phyloP scores from a whole-genome alignment of 1,140 invertebrate genomes.

The Dolichoris vasculosae region DNA sequence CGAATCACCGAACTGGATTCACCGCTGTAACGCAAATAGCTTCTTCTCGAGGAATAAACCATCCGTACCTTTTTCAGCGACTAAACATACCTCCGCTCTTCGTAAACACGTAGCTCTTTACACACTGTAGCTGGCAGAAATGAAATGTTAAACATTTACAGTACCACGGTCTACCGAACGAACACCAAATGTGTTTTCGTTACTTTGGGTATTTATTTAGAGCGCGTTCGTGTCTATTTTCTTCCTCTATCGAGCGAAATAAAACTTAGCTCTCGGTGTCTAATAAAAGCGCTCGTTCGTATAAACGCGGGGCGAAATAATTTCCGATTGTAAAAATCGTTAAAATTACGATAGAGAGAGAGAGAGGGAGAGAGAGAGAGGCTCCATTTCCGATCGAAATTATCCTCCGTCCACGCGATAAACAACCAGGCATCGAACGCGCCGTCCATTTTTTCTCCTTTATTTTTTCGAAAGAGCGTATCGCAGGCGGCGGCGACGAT shows the following conservation, averaged over 20 bases:
- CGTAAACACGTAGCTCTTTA: background rate
- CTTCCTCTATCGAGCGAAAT: no score
- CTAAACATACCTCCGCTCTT: background rate
- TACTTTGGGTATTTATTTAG: background rate
- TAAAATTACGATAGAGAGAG: no score
- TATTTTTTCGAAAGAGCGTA: background rate
- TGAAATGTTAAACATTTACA: background rate
- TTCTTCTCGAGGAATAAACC: background rate
- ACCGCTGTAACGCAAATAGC: background rate
- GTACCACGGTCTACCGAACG: background rate
- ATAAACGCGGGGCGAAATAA: background rate
- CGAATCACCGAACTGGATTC: no score
- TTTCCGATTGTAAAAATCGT: constrained; percentile 1
- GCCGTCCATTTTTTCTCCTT: background rate
- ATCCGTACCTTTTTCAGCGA: background rate
- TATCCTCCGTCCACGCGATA: background rate
- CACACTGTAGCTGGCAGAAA: background rate
- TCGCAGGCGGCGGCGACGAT: no score
- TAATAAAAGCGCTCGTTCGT: background rate
- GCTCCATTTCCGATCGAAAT: constrained; percentile 31
- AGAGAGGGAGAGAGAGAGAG: background rate
- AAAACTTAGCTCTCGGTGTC: no score
- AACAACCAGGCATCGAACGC: background rate
- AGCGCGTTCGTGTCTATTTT: no score
- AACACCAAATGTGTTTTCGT: background rate